Conservation (phyloP, 1,140 invertebrate species). For the Micrasema minimum region DNA sequence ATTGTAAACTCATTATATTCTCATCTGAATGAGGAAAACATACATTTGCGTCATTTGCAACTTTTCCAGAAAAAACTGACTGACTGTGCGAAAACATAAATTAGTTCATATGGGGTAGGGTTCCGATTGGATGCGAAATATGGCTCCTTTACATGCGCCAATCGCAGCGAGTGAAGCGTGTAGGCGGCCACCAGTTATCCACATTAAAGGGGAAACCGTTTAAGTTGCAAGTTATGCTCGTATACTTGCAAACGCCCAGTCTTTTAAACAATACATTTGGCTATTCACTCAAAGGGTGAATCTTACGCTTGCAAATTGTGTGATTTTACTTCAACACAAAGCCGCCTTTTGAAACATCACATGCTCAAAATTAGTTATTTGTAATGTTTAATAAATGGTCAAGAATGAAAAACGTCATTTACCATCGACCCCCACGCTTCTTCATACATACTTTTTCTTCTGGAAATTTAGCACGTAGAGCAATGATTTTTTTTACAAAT, state of each 20-base stretch:
- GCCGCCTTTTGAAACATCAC: not conserved
- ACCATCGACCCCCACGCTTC: no score
- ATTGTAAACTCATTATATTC: slow-evolving; percentile 22
- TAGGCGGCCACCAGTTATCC: slow-evolving; percentile 10
- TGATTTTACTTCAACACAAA: slow-evolving; percentile 8
- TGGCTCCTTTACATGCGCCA: slow-evolving; percentile 15
- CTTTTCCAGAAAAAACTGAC: not conserved
- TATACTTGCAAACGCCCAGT: slow-evolving; percentile 24
- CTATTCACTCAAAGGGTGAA: slow-evolving; percentile 1
- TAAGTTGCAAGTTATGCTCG: slow-evolving; percentile 12
- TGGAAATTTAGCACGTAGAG: no score
- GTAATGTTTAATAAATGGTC: not conserved
- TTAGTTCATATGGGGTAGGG: slow-evolving; percentile 2
- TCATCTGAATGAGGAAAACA: slow-evolving; percentile 12
- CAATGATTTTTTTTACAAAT: no score
- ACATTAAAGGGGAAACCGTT: slow-evolving; percentile 15
- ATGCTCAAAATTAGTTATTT: not conserved
- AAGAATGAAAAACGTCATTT: no score
- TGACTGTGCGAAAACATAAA: slow-evolving; percentile 8
- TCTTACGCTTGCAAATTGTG: slow-evolving; percentile 6
- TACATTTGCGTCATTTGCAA: not conserved
- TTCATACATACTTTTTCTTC: no score
- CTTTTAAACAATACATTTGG: slow-evolving; percentile 20
- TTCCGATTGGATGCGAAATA: not conserved
- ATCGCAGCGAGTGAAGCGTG: slow-evolving; percentile 12